phyloP scores from a whole-genome alignment of 2,888 invertebrate species.

The Nymphalis c-album region DNA sequence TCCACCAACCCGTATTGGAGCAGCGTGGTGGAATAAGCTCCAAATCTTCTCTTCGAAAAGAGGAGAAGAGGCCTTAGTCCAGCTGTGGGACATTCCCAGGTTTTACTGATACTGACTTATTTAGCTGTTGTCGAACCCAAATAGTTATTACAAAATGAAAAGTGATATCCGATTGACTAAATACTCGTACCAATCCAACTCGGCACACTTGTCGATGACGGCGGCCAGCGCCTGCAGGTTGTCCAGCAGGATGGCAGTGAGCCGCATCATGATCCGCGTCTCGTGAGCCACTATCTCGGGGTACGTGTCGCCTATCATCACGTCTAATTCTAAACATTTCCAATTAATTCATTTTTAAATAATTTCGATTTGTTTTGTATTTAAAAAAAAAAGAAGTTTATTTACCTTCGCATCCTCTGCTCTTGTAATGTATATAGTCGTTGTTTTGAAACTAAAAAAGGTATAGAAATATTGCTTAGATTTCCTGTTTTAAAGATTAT shows the following conservation, averaged over 20 bases:
- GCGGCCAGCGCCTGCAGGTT: constrained; percentile 79
- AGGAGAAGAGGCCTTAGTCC: too few species aligned
- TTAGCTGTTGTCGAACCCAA: too few species aligned
- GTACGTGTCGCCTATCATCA: constrained; percentile 88
- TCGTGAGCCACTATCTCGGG: constrained; percentile 90
- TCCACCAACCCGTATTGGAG: too few species aligned
- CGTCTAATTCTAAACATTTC: constrained; percentile 84
- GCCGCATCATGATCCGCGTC: constrained; percentile 86
- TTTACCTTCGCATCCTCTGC: constrained; percentile 83
- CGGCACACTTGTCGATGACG: constrained; percentile 82
- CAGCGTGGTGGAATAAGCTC: too few species aligned
- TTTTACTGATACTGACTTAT: too few species aligned
- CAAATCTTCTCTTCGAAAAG: too few species aligned
- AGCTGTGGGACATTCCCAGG: too few species aligned
- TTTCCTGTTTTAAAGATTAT: too few species aligned
- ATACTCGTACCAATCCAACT: constrained; percentile 85
- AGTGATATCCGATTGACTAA: too few species aligned
- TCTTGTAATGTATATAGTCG: constrained; percentile 86
- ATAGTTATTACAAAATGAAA: too few species aligned
- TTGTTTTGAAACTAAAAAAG: constrained; percentile 82
- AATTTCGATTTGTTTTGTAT: too few species aligned
- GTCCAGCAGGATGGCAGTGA: constrained; percentile 83
- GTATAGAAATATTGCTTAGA: not conserved
- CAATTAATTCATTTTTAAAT: too few species aligned
- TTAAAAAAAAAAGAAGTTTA: not conserved